Percentiles rank a stretch among this genome's conserved stretches.
phyloP scores from a whole-genome alignment of 2,888 invertebrate species.

The Epinotia demarniana region DNA sequence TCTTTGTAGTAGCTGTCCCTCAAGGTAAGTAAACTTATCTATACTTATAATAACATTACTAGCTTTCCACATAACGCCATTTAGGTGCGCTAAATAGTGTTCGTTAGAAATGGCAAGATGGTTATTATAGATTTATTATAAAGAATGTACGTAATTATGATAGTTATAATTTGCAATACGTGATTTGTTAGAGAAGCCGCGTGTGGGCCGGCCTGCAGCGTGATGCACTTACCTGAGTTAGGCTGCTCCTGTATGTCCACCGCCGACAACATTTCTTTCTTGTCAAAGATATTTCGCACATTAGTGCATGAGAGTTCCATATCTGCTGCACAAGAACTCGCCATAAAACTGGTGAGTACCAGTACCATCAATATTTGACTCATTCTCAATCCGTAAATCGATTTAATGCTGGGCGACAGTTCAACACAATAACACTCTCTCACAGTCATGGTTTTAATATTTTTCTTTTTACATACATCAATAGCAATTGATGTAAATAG shows the following conservation, averaged over 20 bases:
- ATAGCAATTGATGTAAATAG: conserved; percentile 49
- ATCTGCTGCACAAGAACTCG: conserved; percentile 68
- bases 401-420: conserved; percentile 82
- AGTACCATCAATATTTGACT: conserved; percentile 79
- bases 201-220: conserved; percentile 13
- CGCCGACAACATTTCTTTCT: conserved; percentile 79
- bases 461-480: conserved; percentile 55
- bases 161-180: conserved; percentile 63
- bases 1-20: neutral
- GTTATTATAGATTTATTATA: neutral
- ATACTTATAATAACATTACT: neutral
- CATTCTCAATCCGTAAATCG: conserved; percentile 82
- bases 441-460: conserved; percentile 74
- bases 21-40: conserved; percentile 1
- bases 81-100: neutral
- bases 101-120: neutral
- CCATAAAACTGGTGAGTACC: conserved; percentile 71
- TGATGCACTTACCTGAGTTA: conserved; percentile 76
- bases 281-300: conserved; percentile 80
- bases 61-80: neutral
- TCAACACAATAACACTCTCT: conserved; percentile 80
- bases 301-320: conserved; percentile 78
- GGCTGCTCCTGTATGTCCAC: conserved; percentile 80
- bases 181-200: conserved; percentile 49
- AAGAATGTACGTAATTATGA: neutral